Conservation (phyloP, 2,888 invertebrate genomes). For the Prenolepis imparis region DNA sequence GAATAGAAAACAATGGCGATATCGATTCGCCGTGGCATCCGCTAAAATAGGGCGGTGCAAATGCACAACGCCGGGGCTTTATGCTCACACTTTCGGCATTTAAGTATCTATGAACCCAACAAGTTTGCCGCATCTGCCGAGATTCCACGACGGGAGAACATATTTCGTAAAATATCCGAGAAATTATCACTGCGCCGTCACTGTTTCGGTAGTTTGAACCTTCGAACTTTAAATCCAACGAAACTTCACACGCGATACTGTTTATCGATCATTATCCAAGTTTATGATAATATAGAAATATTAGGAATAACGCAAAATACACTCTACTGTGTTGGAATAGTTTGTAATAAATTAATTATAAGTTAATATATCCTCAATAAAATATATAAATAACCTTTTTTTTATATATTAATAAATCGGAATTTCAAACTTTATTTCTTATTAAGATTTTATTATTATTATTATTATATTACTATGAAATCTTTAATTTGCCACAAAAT, state of each 20-base stretch:
- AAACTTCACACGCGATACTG: conserved; percentile 1
- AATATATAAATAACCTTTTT: not conserved
- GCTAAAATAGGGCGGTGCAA: conserved; percentile 16
- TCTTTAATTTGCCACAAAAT: not conserved
- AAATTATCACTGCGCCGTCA: conserved; percentile 58
- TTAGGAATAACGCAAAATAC: no score
- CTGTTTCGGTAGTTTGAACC: not conserved
- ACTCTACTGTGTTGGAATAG: not conserved
- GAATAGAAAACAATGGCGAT: conserved; percentile 76
- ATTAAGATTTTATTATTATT: not conserved
- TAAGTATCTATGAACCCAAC: conserved; percentile 68
- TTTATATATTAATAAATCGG: not conserved
- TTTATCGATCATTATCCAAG: not conserved
- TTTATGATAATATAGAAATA: not conserved
- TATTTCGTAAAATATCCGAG: conserved; percentile 58
- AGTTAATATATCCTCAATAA: not conserved
- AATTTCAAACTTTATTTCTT: conserved; percentile 4
- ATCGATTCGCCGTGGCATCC: conserved; percentile 69
- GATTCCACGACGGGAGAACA: conserved; percentile 49
- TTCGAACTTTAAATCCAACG: conserved; percentile 20
- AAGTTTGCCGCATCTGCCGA: conserved; percentile 61
- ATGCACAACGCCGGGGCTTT: conserved; percentile 35
- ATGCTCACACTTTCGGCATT: conserved; percentile 54
- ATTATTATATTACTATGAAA: not conserved
- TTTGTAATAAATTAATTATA: not conserved